Conservation (phyloP, 2,888 invertebrate species). For the Plebejus anna region DNA sequence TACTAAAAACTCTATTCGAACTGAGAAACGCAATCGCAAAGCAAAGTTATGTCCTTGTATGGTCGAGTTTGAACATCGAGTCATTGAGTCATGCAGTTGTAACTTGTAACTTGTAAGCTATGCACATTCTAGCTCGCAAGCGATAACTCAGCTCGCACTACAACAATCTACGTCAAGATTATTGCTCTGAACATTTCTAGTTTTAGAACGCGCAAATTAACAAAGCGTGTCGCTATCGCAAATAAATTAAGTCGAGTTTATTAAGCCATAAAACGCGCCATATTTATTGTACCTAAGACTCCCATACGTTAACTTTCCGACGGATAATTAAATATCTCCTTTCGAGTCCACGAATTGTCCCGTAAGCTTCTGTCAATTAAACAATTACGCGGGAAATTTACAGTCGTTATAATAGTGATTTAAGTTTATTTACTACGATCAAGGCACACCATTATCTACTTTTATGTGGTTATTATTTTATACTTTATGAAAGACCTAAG, state of each 20-base stretch:
- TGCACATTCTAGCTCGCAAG: conserved; percentile 1
- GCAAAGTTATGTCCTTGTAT: background rate
- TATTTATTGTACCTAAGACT: background rate
- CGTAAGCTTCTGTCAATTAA: background rate
- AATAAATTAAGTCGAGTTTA: conserved; percentile 31
- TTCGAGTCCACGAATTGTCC: background rate
- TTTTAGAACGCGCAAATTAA: conserved; percentile 36
- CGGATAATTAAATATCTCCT: background rate
- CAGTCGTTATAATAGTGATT: background rate
- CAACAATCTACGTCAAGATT: conserved; percentile 45
- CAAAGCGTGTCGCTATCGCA: conserved; percentile 34
- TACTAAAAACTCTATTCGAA: background rate
- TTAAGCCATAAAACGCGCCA: background rate
- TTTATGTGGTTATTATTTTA: background rate
- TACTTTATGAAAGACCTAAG: background rate
- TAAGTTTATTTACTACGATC: background rate
- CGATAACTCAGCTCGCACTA: conserved; percentile 29
- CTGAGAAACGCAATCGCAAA: background rate
- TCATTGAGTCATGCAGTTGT: conserved; percentile 3
- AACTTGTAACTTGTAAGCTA: background rate
- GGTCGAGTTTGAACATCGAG: background rate
- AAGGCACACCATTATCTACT: background rate
- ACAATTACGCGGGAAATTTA: background rate
- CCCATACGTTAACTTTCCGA: background rate
- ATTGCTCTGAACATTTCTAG: conserved; percentile 48